Base-by-base conservation (phyloP, 2,113 vertebrate species). In the Illadopsis cleaveri region DNA sequence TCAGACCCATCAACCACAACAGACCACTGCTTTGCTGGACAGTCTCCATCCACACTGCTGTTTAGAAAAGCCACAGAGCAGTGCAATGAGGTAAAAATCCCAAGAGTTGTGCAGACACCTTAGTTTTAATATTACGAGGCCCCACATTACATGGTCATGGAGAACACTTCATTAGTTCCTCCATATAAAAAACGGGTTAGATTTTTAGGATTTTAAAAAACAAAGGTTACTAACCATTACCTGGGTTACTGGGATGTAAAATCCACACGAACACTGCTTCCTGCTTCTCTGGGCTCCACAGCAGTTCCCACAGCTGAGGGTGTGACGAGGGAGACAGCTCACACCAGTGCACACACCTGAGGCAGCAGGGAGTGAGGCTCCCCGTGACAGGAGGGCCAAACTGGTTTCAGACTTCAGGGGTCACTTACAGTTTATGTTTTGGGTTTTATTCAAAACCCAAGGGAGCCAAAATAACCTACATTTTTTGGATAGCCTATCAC, bases 311-410 rank as follows among this genome's bases (percentile, higher is more conserved):
- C 11, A 64, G 61, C 47, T 2, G 28, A 6, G 40, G 40, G 45
- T 0, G 0, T 0, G 2, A n/a, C 0, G 4, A 12, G 14, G 1
- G 5, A 44, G 35, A 37, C 65, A 71, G 57, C 80, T 35, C 2
- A 3, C 35, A 45, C 44, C 33, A 15, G 4, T 0, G 16, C 37
- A 42, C 30, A 23, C 6, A 0, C 24, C 6, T 2, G 33, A 9
- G 12, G 86, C 37, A 57, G 70, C n/a, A 50, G 54, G 0, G 0
- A 5, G 11, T 4, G 27, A 66, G 24, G 45, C 27, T 78, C 19
- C 30, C 33, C 2, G 1, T 5, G 44, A 37, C 28, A 77, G 40
- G 6, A 60, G 31, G 30, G n/a, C 30, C 60, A 51, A 35, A 72
- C 14, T 9, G 15, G 33, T 76, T 56, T 72, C 31, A 35, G 37